Evolutionary conservation across 1,140 invertebrate genomes (phyloP).

Genomic region (Melanaphis sacchari): DNA sequence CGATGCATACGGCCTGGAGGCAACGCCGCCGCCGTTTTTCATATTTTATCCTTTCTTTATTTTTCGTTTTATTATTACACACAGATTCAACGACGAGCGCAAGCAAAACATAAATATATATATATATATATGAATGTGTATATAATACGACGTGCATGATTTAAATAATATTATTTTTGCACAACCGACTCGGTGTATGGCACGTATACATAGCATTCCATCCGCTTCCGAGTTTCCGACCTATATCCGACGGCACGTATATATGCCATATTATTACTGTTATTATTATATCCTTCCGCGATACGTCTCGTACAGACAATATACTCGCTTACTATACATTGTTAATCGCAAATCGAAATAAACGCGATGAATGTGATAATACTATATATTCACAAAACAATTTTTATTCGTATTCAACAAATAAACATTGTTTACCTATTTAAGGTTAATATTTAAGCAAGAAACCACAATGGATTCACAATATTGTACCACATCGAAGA

Average conservation of each 20-base stretch:
- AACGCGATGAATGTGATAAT: not conserved
- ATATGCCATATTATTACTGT: not conserved
- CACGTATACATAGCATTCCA: not conserved
- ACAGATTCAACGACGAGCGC: not conserved
- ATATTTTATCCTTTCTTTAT: slow-evolving; percentile 42
- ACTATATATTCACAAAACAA: not conserved
- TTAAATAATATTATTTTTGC: not conserved
- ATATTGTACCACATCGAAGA: not conserved
- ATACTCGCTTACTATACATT: not conserved
- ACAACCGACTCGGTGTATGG: not conserved
- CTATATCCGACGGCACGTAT: not conserved
- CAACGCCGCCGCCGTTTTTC: slow-evolving; percentile 33
- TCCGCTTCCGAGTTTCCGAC: not conserved
- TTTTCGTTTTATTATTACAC: slow-evolving; percentile 28
- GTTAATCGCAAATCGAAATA: not conserved
- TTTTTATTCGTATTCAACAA: not conserved
- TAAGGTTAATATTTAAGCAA: not conserved
- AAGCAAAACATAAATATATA: not conserved
- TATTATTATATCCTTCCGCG: not conserved
- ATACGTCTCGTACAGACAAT: not conserved
- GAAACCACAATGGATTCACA: not conserved
- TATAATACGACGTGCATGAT: not conserved
- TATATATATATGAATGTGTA: not conserved
- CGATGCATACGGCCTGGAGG: slow-evolving; percentile 34
- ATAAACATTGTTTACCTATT: not conserved